Evolutionary conservation across 1,140 invertebrate genomes (phyloP), one percentile per base, ranked within the genome.

Genomic region (Macrostomum lignano): DNA sequence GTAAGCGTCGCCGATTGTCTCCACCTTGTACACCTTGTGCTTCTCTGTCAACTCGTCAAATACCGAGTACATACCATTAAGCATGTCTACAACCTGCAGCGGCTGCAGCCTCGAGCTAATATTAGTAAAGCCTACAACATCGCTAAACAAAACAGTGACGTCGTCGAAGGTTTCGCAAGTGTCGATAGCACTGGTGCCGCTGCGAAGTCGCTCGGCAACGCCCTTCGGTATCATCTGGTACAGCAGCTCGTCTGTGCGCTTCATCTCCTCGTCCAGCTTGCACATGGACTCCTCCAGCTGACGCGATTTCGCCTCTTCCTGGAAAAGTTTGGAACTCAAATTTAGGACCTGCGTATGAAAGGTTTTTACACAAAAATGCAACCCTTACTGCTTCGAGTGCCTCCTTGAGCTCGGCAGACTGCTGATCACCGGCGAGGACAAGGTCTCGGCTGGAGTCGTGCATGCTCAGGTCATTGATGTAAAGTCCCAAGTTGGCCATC

Each of bases 1-100:
- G 55, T 94, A 96, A 52, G 91, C 93, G 58, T 94, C 86, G 42
- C 84, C 84, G 14, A 93, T 76, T n/a, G 86, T 96, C 62, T 96
- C 86, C 23, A 55, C 58, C 40, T 58, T 58, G 41, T 59, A 61
- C 24, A 50, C 46, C 15, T 44, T 39, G 35, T 51, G 26, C 15
- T 38, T 36, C 7, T 39, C 36, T 25, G 55, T 59, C 15, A 42
- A 38, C 17, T 47, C 44, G 38, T 58, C 55, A 39, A 58, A 61
- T 23, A 46, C 23, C 21, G 44, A 49, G 38, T 62, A 60, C 26
- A 60, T 36, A n/a, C 43, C 43, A 37, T 62, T 62, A 1, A 60
- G 43, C 46, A 60, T 42, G 21, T 40, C 50, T 15, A 60, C 52
- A 17, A 60, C 50, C 37, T 62, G 51, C 17, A 60, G 42, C 2